Percentiles rank a stretch among this genome's conserved stretches.
Conservation (phyloP, 2,797 vertebrate species). For the Anolis apletophallus region DNA sequence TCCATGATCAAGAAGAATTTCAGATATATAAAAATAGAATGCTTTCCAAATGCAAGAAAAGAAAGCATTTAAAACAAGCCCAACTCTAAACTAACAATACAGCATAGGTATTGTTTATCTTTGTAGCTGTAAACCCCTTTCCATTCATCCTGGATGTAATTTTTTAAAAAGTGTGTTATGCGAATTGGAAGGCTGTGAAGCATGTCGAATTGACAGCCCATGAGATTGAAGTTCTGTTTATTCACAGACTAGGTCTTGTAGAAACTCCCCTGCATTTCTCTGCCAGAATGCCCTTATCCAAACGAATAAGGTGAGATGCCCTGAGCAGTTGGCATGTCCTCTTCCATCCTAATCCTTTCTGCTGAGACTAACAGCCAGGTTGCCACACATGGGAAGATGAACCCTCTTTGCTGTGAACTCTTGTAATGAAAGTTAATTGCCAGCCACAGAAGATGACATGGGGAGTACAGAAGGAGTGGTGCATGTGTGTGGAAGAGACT, state of each 20-base stretch:
- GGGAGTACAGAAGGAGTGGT: slow-evolving; percentile 8
- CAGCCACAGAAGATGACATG: slow-evolving; percentile 5
- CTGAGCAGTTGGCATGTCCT: not conserved
- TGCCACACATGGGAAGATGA: slow-evolving; percentile 51
- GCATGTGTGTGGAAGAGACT: slow-evolving; percentile 33
- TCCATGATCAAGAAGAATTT: no score
- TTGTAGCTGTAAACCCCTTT: slow-evolving; percentile 27
- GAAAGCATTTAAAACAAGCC: not conserved
- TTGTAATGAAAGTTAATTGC: slow-evolving; percentile 48
- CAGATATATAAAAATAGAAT: not conserved
- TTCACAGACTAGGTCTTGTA: not conserved
- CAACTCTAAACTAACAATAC: not conserved
- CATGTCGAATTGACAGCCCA: slow-evolving; percentile 27
- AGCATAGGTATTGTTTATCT: slow-evolving; percentile 2
- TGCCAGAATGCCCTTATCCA: not conserved
- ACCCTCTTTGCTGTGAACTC: slow-evolving; percentile 54
- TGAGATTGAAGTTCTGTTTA: slow-evolving; percentile 26
- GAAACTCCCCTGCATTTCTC: not conserved
- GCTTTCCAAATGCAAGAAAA: not conserved
- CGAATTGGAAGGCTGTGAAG: slow-evolving; percentile 12
- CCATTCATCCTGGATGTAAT: slow-evolving; percentile 24
- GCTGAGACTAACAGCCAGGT: slow-evolving; percentile 36
- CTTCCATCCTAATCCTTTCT: slow-evolving; percentile 30
- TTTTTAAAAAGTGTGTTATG: not conserved
- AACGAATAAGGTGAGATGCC: not conserved